Evolutionary conservation across 2,797 vertebrate species (phyloP), one percentile per base, ranked within the genome.

Genomic region (Liparis tanakae): DNA sequence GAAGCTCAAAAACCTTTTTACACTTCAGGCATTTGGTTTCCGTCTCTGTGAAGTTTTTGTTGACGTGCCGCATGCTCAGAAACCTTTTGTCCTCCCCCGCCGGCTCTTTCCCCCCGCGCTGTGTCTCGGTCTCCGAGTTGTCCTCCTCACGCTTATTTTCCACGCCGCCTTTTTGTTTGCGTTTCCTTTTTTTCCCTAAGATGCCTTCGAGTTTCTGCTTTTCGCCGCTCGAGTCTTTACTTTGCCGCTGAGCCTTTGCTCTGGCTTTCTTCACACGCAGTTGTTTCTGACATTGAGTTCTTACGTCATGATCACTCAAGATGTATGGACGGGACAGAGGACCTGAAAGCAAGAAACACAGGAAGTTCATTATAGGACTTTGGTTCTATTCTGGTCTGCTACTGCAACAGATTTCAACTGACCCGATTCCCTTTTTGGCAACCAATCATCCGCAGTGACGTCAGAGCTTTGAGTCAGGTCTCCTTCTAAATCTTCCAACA

Each of bases 1-100:
- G 85, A 54, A 86, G 89, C 18, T 89, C 84, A 63, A 91, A 93
- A 34, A 82, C 44, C 70, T 92, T 93, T 10, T 81, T 62, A 0
- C 92, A 93, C 1, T 41, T 80, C 0, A 6, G 18, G 25, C 92
- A 93, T 66, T 74, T 81, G 0, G 77, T 89, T 67, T 92, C 86
- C 18, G 86, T 70, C 30, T 87, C 83, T 0, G 79, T 68, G 51
- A 89, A 84, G 61, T 67, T 88, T 67, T 85, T 86, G 69, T 59
- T 63, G n/a, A 75, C 80, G 0, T 33, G 1, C 5, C 87, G 64
- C 0, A 50, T 79, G 73, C 75, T 91, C 56, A 91, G 88, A 18
- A 92, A 91, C 58, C 90, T 59, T 3, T 81, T 82, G 78, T 92
- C 91, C 6, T 86, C 86, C 6, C 20, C 82, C 0, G 15, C 14